Evolutionary conservation across 2,888 invertebrate species (phyloP).

Genomic region (Oasisia sp.): DNA sequence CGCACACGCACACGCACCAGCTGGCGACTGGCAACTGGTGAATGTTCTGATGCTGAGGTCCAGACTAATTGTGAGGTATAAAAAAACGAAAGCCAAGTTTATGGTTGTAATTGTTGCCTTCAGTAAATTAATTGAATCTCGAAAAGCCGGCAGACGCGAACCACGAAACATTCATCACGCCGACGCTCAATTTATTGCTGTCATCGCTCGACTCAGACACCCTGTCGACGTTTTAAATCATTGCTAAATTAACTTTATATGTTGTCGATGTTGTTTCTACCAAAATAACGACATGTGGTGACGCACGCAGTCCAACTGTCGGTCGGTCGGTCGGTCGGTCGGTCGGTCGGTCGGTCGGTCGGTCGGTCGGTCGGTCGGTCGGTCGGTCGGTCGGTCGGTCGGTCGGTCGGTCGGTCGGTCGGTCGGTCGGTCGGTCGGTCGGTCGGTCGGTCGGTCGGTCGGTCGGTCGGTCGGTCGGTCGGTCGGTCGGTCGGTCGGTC

Average conservation of each 20-base stretch:
- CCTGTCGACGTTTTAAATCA: neutral
- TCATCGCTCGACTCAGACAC: neutral
- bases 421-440: too few relatives aligned
- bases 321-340: too few relatives aligned
- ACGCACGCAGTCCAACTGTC: too few relatives aligned
- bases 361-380: too few relatives aligned
- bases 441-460: too few relatives aligned
- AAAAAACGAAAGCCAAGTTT: neutral
- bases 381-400: too few relatives aligned
- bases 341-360: too few relatives aligned
- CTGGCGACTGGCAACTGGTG: neutral
- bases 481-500: too few relatives aligned
- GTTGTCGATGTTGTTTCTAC: neutral
- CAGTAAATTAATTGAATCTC: neutral
- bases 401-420: too few relatives aligned
- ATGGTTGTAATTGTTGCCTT: neutral
- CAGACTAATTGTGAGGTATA: neutral
- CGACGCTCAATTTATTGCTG: neutral
- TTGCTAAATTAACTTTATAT: conserved; percentile 2
- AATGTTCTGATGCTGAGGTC: neutral
- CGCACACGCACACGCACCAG: too few relatives aligned
- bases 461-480: too few relatives aligned
- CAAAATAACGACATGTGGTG: neutral
- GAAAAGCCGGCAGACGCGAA: neutral
- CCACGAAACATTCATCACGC: neutral